Percentiles rank a stretch among this genome's conserved stretches.
Evolutionary conservation across 2,888 invertebrate genomes (phyloP).

Genomic region (Drosophila mulleri): DNA sequence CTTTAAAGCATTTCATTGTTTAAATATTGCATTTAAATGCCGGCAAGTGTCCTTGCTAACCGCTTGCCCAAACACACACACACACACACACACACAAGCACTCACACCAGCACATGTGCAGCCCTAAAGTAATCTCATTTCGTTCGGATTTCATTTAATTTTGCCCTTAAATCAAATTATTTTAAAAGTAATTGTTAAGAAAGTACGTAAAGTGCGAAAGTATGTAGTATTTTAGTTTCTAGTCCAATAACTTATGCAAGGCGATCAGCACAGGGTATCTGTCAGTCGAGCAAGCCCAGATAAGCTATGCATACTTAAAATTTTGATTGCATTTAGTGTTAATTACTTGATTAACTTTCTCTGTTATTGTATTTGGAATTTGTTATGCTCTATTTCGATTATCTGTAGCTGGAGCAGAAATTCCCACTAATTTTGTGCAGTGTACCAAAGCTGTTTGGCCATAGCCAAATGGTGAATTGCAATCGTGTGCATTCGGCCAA

Average conservation of each 20-base stretch:
- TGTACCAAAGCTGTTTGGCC: neutral
- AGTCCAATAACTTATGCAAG: too few species aligned
- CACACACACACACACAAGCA: neutral
- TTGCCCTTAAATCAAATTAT: neutral
- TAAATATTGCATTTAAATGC: conserved; percentile 69
- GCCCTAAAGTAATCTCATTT: conserved; percentile 43
- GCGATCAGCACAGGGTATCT: neutral
- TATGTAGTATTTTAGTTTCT: too few species aligned
- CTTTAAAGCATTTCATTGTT: conserved; percentile 67
- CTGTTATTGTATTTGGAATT: neutral
- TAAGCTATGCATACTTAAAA: neutral
- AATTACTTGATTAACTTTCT: neutral
- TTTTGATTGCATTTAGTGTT: neutral
- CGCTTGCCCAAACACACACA: conserved; percentile 1
- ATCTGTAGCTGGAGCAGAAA: neutral
- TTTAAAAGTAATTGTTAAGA: neutral
- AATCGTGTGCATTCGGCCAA: conserved; percentile 18
- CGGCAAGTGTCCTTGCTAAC: conserved; percentile 26
- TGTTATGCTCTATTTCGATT: too few species aligned
- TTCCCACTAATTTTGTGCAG: neutral
- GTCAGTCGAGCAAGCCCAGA: neutral
- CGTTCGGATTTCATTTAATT: conserved; percentile 13
- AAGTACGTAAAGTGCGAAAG: too few species aligned
- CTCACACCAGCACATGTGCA: conserved; percentile 13
- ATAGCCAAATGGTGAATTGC: neutral